Percentiles rank a stretch among this genome's conserved stretches.
phyloP scores from a whole-genome alignment of 1,140 invertebrate species.

The Papilio polytes region DNA sequence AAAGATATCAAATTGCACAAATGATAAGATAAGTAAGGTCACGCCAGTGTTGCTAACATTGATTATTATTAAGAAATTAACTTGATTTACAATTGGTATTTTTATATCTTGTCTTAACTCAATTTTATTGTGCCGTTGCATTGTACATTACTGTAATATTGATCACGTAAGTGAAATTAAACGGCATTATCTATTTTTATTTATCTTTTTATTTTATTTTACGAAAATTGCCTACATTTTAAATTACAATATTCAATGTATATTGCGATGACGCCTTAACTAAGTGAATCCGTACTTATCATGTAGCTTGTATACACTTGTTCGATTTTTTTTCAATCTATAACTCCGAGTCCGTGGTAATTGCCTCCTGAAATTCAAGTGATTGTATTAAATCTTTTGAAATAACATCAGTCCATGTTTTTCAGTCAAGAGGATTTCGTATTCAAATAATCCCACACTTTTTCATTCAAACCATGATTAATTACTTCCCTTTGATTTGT shows the following conservation, averaged over 20 bases:
- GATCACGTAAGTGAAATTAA: conserved; percentile 50
- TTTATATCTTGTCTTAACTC: not conserved
- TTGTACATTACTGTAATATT: not conserved
- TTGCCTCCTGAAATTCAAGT: conserved; percentile 45
- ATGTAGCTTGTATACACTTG: conserved; percentile 74
- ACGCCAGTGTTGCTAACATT: not conserved
- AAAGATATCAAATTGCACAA: not conserved
- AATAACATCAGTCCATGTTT: conserved; percentile 15
- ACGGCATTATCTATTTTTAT: conserved; percentile 78
- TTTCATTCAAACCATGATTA: not conserved
- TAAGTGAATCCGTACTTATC: conserved; percentile 42
- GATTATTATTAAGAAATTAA: not conserved
- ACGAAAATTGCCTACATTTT: conserved; percentile 36
- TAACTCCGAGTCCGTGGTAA: conserved; percentile 43
- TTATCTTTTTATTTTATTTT: conserved; percentile 72
- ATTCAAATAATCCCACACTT: not conserved
- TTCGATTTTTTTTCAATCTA: conserved; percentile 53
- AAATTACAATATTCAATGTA: conserved; percentile 67
- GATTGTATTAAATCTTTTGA: not conserved
- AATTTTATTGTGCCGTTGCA: not conserved
- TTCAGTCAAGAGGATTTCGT: not conserved
- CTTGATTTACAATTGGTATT: not conserved
- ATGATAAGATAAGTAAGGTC: conserved; percentile 18
- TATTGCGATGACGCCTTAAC: conserved; percentile 57
- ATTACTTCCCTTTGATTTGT: not conserved